These are phyloP conservation scores for Diarsia brunnea DNA, from an alignment of 2,888 invertebrate species.

Conservation along the genomic window DNA sequence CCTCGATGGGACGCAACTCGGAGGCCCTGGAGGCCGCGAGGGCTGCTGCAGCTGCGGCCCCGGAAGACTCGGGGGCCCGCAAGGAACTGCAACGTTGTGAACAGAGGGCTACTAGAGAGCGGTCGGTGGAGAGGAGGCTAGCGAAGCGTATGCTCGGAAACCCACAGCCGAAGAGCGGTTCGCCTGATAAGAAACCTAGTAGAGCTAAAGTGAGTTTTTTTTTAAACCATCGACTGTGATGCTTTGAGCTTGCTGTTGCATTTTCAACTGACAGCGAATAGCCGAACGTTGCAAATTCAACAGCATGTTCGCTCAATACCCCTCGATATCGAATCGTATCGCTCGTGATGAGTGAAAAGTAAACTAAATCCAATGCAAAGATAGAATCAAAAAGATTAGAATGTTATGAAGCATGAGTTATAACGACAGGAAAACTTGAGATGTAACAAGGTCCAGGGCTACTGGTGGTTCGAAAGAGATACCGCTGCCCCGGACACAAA, in stretches of 20 bases:
- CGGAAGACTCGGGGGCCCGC: conserved; percentile 81
- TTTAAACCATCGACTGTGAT: background rate
- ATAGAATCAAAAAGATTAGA: too few species aligned
- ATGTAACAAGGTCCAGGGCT: too few species aligned
- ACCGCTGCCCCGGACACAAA: too few species aligned
- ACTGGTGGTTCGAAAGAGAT: too few species aligned
- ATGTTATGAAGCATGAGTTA: too few species aligned
- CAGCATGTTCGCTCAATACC: too few species aligned
- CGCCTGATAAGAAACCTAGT: conserved; percentile 84
- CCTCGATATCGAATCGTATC: too few species aligned
- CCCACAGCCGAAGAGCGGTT: conserved; percentile 53
- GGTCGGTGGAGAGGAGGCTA: conserved; percentile 87
- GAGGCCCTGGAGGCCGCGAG: conserved; percentile 92
- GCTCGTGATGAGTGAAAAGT: too few species aligned
- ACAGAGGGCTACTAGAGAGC: conserved; percentile 81
- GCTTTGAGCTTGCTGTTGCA: background rate
- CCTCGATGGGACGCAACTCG: conserved; percentile 91
- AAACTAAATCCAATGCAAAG: too few species aligned
- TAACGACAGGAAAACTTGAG: too few species aligned
- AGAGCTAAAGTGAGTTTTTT: conserved; percentile 78
- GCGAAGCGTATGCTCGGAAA: conserved; percentile 88
- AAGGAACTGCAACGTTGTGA: conserved; percentile 86
- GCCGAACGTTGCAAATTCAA: too few species aligned
- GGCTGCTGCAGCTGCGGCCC: conserved; percentile 83
- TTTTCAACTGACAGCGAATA: background rate